Evolutionary conservation across 2,797 vertebrate genomes (phyloP), one percentile per base, ranked within the genome.

Genomic region (Falco peregrinus): DNA sequence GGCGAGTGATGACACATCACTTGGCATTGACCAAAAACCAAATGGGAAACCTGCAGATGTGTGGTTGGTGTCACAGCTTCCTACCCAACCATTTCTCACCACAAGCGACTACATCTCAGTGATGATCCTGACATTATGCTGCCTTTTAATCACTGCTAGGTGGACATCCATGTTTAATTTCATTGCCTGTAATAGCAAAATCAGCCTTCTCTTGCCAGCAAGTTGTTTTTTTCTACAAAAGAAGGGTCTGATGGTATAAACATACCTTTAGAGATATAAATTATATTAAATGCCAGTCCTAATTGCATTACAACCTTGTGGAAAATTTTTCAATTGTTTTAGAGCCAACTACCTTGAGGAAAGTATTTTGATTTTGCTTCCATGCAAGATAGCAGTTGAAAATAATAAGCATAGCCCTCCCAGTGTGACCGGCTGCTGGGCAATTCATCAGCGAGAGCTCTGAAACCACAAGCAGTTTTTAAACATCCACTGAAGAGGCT

Each of bases 311-410:
- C 76, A 85, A 39, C 76, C 69, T 81, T 50, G 84, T 88, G 69
- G 84, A 89, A 96, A 96, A 85, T 81, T 94, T 50, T 93, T 91
- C 95, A 91, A 51, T 93, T 91, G 82, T 93, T 96, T 94, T 92
- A 86, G 69, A 91, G 64, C 79, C 57, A 93, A 88, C 95, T 95
- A 96, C 57, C 84, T 92, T 67, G 74, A 95, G 93, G 87, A 91
- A 94, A 94, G 79, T 37, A 89, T 93, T 95, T 94, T 96, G 81
- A 85, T 95, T 94, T 88, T 74, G 82, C 71, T 94, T 89, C 81
- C 78, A 37, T 67, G 57, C 71, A 43, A 88, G 90, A 63, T 8
- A 92, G 61, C 68, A 41, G 75, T 91, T 90, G 94, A 76, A 94
- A 93, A 82, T 90, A 91, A 93, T 70, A 74, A 92, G 86, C 64